Evolutionary conservation across 2,888 invertebrate species (phyloP), one percentile per base, ranked within the genome.

Genomic region (Timema cristinae): DNA sequence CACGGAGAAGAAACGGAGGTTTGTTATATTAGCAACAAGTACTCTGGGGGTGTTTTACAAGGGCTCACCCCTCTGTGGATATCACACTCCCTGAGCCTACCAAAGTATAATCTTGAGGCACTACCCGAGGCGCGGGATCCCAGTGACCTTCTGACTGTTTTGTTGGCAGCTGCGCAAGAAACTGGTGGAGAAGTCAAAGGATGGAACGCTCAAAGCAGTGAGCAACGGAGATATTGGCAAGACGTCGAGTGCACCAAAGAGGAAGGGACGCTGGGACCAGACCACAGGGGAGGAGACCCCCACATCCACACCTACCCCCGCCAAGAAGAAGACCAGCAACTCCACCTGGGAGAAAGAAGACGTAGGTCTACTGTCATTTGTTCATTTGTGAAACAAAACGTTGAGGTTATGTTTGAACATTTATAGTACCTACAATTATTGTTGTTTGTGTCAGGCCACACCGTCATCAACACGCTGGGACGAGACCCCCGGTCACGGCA

Each of bases 191-290:
- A 95, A 95, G 82, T 91, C 94, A 1, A 95, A 97, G 83, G 93
- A 97, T 77, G 99, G 98, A 15, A 93, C 96, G 5, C 84, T 98
- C 71, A 92, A 93, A 81, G 87, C 88, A 1, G 84, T 86, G 13
- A 86, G 86, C 67, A 91, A 91, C 81, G 94, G 93, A 6, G 93
- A 93, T 78, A 83, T 88, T 56, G 78, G 82, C 0, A 89, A 89
- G 78, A 10, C 63, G n/a, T n/a, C n/a, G n/a, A 81, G 84, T 68
- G 87, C 88, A 11, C 87, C 90, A 6, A 92, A 94, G 79, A 95
- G 95, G 80, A 89, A 95, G 69, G 93, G 96, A 0, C 89, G 97
- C 70, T 97, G 98, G 96, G 97, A 98, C 86, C 95, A 96, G 83
- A 94, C 94, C n/a, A 90, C 93, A 15, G 82, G 83, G 7, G 94